A percentile compares a stretch with the other conserved stretches of the same genome.
phyloP scores from a whole-genome alignment of 2,888 invertebrate species.

The Eudasyphora cyanicolor region DNA sequence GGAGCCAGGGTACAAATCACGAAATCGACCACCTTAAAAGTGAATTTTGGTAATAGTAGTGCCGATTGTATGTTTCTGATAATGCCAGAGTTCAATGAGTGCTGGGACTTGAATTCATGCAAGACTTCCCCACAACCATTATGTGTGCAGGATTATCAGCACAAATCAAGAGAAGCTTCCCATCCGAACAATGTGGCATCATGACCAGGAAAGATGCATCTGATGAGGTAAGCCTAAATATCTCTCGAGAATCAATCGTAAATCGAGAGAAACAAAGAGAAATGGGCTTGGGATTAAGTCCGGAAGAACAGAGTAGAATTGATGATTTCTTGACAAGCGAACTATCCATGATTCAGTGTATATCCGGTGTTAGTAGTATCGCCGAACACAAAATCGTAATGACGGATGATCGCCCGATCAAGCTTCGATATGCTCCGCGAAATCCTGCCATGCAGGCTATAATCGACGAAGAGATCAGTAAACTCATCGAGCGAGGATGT shows the following conservation, averaged over 20 bases:
- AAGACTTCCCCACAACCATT: background rate
- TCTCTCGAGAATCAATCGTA: background rate
- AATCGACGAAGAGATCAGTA: conserved; percentile 41
- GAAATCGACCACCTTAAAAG: background rate
- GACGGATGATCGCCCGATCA: conserved; percentile 49
- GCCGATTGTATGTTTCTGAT: background rate
- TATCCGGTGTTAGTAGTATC: background rate
- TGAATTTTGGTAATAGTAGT: background rate
- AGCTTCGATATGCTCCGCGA: conserved; percentile 47
- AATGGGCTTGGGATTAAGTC: background rate
- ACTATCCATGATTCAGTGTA: background rate
- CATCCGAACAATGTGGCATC: no score
- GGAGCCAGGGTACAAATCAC: background rate
- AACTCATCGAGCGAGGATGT: conserved; percentile 25
- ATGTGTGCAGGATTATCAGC: background rate
- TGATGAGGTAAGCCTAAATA: background rate
- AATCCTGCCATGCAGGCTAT: conserved; percentile 51
- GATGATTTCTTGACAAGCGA: background rate
- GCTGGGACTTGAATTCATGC: background rate
- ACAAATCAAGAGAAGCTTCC: no score
- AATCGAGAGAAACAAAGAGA: no score
- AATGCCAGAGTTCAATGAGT: background rate
- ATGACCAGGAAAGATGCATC: background rate
- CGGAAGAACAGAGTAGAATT: background rate
- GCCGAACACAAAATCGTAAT: background rate